These are phyloP conservation scores for Genyomyrus donnyi DNA, from an alignment of 2,113 vertebrate species.

Conservation along the genomic window DNA sequence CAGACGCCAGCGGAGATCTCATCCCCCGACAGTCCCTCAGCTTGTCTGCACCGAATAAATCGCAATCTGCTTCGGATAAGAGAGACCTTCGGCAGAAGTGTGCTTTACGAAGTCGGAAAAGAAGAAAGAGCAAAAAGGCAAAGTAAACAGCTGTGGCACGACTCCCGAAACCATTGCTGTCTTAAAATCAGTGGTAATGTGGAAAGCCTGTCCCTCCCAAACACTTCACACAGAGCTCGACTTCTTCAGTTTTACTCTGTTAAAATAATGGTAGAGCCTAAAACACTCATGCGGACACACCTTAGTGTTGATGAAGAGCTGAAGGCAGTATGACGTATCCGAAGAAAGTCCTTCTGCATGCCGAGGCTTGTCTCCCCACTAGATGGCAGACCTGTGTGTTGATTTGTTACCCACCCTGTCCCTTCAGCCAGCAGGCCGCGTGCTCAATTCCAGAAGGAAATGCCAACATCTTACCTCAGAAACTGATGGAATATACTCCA, in stretches of 20 bases:
- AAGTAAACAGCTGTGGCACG: neutral
- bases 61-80: neutral
- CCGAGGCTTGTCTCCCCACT: conserved; percentile 2
- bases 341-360: neutral
- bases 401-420: neutral
- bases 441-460: neutral
- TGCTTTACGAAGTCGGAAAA: neutral
- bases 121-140: neutral
- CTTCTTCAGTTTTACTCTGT: neutral
- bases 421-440: neutral
- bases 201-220: neutral
- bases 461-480: neutral
- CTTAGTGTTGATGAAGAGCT: neutral
- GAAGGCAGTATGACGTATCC: neutral
- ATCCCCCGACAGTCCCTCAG: conserved; percentile 14
- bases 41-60: neutral
- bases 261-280: neutral
- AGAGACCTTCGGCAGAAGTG: neutral
- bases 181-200: neutral
- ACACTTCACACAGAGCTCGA: neutral
- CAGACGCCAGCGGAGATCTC: conserved; percentile 6
- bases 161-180: neutral
- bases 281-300: neutral
- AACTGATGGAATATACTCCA: conserved; percentile 1
- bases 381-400: conserved; percentile 20